phyloP scores from a whole-genome alignment of 2,888 invertebrate genomes.

The Syrista parreyssii region DNA sequence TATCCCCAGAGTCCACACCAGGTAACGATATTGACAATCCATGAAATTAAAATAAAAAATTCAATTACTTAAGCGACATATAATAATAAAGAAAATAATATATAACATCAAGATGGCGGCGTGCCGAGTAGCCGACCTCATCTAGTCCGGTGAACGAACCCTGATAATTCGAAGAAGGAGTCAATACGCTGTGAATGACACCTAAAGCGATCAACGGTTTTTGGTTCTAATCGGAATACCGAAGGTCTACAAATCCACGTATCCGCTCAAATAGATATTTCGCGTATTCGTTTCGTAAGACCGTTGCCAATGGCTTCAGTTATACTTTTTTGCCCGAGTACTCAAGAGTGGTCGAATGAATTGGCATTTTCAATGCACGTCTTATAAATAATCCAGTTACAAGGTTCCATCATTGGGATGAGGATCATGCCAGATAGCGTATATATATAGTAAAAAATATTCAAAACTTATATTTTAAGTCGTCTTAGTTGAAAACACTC shows the following conservation, averaged over 20 bases:
- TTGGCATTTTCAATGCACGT: not conserved
- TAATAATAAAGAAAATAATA: not conserved
- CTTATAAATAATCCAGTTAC: not conserved
- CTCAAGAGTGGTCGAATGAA: not conserved
- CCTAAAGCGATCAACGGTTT: not conserved
- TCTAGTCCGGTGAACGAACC: not conserved
- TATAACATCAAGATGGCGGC: not conserved
- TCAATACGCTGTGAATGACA: not conserved
- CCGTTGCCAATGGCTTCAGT: not conserved
- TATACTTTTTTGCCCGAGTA: not conserved
- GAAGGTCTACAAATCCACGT: not conserved
- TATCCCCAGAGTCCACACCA: not conserved
- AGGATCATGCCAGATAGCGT: constrained; percentile 22
- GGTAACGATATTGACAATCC: not conserved
- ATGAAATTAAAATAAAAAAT: not conserved
- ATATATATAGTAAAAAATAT: constrained; percentile 60
- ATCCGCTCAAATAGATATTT: not conserved
- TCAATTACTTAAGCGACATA: not conserved
- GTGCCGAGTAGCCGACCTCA: not conserved
- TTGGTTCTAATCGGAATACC: not conserved
- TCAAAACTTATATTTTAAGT: constrained; percentile 65
- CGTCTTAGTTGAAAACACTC: constrained; percentile 56
- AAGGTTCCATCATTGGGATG: not conserved
- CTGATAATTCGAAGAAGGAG: not conserved
- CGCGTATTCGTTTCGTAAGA: not conserved